Base-by-base conservation (phyloP, 2,888 invertebrate species). In the Dione juno region DNA sequence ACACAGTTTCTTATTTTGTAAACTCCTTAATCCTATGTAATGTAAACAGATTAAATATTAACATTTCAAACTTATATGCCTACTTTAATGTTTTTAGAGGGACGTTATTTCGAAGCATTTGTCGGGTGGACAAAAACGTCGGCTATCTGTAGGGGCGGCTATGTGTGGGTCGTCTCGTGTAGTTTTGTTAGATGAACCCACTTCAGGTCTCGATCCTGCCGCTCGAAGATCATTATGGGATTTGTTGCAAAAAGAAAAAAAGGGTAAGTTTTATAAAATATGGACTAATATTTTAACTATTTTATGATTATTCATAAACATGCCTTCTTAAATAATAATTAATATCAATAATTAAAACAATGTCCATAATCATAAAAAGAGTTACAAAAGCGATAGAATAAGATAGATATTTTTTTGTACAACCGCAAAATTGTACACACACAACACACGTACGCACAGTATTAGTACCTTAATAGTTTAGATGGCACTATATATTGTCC, bases 121-220 rank as follows among this genome's bases (percentile, higher is more conserved):
- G 70, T 98, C 98, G 0, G 98, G 98, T n/a, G 99, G 99, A 13
- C 98, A 98, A 95, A 97, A 98, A 88, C 94, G 99, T 67, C 96
- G 98, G 76, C 88, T 99, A 53, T 97, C 97, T 1, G 95, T 99
- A 19, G 98, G 97, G 40, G 97, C 98, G 84, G 97, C 99, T 0
- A 94, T 99, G 80, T 95, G 98, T 75, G 98, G 98, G 0, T 95
- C 96, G 70, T 96, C 98, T n/a, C 95, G 85, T 1, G 87, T 89
- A 0, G 92, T 97, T 63, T 94, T 97, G 74, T 90, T 97, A 76
- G 97, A 97, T 82, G 97, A 97, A 82, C 97, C 97, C 6, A 98
- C 98, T 0, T 97, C 98, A 0, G 98, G 98, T 8, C 95, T 98
- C 82, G 98, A 98, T 88, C 97, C 98, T 1, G 97, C 98, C 83